Percentiles rank a stretch among this genome's conserved stretches.
Conservation (phyloP, 2,113 vertebrate species). For the Sus scrofa region T2T-Sscrofa CM000826.6:113299001-113299500, state of each 20-base stretch:
- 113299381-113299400: slow-evolving; percentile 10
- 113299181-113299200: background rate
- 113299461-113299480: background rate
- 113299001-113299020: too few species aligned
- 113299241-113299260: slow-evolving; percentile 30
- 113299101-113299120: too few species aligned
- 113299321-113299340: background rate
- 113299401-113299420: slow-evolving; percentile 33
- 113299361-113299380: background rate
- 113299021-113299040: too few species aligned
- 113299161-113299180: background rate
- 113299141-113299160: background rate
- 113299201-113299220: background rate
- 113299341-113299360: background rate
- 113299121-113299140: background rate
- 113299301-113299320: background rate
- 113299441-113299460: background rate
- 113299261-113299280: background rate
- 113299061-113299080: too few species aligned
- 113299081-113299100: too few species aligned
- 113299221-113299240: background rate
- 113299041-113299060: too few species aligned
- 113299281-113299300: slow-evolving; percentile 22
- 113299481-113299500: slow-evolving; percentile 8
- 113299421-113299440: background rate